phyloP scores from a whole-genome alignment of 2,113 vertebrate species.

The Macroglossus sobrinus region DNA sequence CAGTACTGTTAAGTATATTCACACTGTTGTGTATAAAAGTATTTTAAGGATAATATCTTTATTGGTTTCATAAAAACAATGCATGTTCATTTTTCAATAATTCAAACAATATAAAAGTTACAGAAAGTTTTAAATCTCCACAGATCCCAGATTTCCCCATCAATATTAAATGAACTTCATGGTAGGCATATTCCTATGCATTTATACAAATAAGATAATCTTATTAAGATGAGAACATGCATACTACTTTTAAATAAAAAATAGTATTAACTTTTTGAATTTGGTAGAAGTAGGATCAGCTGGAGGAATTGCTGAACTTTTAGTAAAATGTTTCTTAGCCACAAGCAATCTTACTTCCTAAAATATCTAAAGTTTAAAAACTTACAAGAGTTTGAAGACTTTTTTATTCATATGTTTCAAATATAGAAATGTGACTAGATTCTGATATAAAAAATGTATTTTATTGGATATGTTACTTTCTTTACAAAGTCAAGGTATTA shows the following conservation, averaged over 20 bases:
- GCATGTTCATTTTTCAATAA: conserved; percentile 1
- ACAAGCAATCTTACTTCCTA: conserved; percentile 29
- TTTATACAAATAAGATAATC: not conserved
- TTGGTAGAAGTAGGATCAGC: not conserved
- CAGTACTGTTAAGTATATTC: not conserved
- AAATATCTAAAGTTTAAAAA: conserved; percentile 37
- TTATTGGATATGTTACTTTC: not conserved
- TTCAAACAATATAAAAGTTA: conserved; percentile 5
- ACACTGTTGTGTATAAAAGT: not conserved
- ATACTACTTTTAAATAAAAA: not conserved
- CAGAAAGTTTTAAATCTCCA: not conserved
- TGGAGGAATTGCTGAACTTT: conserved; percentile 20
- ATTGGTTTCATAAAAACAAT: not conserved
- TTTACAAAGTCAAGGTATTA: conserved; percentile 21
- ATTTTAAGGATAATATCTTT: not conserved
- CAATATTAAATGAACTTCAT: conserved; percentile 19
- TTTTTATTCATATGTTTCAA: conserved; percentile 26
- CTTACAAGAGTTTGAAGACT: not conserved
- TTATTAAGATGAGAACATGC: conserved; percentile 9
- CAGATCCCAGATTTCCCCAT: not conserved
- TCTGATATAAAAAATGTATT: not conserved
- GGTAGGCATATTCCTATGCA: not conserved
- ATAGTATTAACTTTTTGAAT: not conserved
- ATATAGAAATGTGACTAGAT: not conserved
- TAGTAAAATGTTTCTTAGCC: conserved; percentile 1